Percentiles rank a stretch among this genome's conserved stretches.
These are phyloP conservation scores for Etheostoma cragini DNA, from an alignment of 2,113 vertebrate genomes.

Conservation along the genomic window DNA sequence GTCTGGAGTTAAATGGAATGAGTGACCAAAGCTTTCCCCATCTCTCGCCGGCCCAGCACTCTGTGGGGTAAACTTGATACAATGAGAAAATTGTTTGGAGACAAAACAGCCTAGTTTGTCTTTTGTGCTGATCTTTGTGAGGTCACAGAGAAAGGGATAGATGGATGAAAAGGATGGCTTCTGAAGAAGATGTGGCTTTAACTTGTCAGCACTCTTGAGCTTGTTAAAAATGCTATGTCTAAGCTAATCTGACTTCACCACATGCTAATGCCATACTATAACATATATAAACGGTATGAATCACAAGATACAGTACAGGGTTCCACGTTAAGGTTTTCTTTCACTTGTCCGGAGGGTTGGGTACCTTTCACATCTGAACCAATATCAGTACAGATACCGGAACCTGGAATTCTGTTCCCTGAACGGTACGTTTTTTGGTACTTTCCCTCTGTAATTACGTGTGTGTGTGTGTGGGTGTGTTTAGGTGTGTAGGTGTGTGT, in stretches of 20 bases:
- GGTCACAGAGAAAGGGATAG: slow-evolving; percentile 47
- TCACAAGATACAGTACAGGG: neutral
- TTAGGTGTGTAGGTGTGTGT: too few relatives aligned
- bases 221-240: neutral
- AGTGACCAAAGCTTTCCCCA: slow-evolving; percentile 26
- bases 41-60: slow-evolving; percentile 46
- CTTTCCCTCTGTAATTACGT: too few relatives aligned
- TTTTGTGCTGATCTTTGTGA: slow-evolving; percentile 62
- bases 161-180: slow-evolving; percentile 8
- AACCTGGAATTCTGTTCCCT: too few relatives aligned
- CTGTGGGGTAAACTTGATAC: slow-evolving; percentile 61
- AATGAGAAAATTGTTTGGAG: slow-evolving; percentile 79
- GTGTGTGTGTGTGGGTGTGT: too few relatives aligned
- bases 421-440: too few relatives aligned
- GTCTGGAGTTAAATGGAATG: slow-evolving; percentile 5
- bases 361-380: too few relatives aligned
- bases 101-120: slow-evolving; percentile 71
- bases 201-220: neutral
- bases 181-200: slow-evolving; percentile 10
- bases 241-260: neutral
- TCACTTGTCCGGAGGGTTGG: too few relatives aligned
- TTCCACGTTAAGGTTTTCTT: too few relatives aligned
- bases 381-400: too few relatives aligned
- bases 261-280: slow-evolving; percentile 32
- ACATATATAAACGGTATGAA: slow-evolving; percentile 4